Evolutionary conservation across 2,113 vertebrate genomes (phyloP).

Genomic region (Crotalus viridis): DNA sequence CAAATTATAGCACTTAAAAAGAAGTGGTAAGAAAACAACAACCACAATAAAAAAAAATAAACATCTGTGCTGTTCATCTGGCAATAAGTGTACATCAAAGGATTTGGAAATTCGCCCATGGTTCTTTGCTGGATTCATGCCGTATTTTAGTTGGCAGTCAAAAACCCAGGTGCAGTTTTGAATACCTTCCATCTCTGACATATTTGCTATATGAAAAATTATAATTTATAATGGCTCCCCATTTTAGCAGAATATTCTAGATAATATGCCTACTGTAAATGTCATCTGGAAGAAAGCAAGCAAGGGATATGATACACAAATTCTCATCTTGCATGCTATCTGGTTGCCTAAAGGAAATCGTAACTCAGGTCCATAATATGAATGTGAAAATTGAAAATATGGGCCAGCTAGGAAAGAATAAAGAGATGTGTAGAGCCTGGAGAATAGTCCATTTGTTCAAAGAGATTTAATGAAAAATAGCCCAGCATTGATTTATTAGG

Average conservation of each 20-base stretch:
- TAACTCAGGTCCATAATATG: background rate
- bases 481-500: background rate
- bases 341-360: background rate
- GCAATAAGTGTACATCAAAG: background rate
- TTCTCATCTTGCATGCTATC: background rate
- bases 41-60: background rate
- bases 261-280: background rate
- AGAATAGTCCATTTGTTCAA: background rate
- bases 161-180: conserved; percentile 1
- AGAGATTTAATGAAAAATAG: background rate
- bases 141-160: background rate
- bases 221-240: background rate
- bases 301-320: background rate
- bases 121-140: background rate
- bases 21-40: background rate
- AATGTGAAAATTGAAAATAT: background rate
- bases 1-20: background rate
- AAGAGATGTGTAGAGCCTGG: background rate
- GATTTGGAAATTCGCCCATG: background rate
- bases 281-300: background rate
- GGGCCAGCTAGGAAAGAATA: background rate
- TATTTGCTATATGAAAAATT: background rate
- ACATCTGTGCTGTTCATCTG: background rate
- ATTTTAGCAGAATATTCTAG: conserved; percentile 8
- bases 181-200: conserved; percentile 6